These are phyloP conservation scores for Phyllopteryx taeniolatus DNA, from an alignment of 2,113 vertebrate species.

Conservation along the genomic window DNA sequence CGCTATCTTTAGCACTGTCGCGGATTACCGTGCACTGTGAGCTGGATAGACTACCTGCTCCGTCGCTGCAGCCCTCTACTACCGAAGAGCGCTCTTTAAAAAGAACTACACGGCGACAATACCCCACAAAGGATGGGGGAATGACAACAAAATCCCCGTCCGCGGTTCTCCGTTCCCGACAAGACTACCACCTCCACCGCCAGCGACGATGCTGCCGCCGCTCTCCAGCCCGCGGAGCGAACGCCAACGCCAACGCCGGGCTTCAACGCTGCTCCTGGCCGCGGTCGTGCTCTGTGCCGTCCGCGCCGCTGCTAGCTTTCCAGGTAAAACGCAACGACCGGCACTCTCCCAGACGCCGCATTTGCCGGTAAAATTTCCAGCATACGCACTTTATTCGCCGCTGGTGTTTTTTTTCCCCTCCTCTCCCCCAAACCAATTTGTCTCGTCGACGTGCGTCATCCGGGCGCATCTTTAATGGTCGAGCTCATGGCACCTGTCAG, in stretches of 20 bases:
- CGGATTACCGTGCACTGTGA: constrained; percentile 55
- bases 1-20: constrained; percentile 61
- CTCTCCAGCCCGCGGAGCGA: constrained; percentile 40
- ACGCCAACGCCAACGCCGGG: constrained; percentile 40
- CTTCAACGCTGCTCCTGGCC: constrained; percentile 45
- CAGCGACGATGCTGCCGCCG: constrained; percentile 53
- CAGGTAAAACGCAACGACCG: constrained; percentile 47
- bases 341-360: neutral
- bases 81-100: neutral
- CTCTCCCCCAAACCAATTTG: neutral
- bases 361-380: neutral
- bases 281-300: constrained; percentile 36
- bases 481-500: constrained; percentile 2
- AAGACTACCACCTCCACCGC: constrained; percentile 19
- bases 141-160: constrained; percentile 45
- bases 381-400: neutral
- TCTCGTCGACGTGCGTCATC: constrained; percentile 1
- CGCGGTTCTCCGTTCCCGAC: constrained; percentile 37
- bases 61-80: neutral
- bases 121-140: constrained; percentile 47
- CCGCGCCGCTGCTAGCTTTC: constrained; percentile 23
- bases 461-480: constrained; percentile 1
- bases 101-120: neutral
- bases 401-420: neutral
- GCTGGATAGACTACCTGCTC: constrained; percentile 21